Conservation (phyloP, 2,113 vertebrate species). For the Cyprinodon variegatus region DNA sequence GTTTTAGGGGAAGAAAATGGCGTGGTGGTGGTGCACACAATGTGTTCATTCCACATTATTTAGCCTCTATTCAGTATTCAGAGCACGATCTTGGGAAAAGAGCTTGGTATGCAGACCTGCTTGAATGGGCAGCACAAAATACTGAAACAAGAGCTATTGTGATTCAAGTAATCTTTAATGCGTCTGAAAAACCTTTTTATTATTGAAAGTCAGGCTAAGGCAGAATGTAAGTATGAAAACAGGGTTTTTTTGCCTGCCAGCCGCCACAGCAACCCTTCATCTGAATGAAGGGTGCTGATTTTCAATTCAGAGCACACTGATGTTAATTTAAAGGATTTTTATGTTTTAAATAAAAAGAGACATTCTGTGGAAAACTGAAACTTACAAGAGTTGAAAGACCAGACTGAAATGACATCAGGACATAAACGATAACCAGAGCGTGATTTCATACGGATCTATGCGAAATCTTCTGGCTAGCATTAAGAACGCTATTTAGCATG, state of each 20-base stretch:
- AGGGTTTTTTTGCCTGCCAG: background rate
- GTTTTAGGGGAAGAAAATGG: conserved; percentile 40
- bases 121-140: conserved; percentile 51
- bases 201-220: background rate
- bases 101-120: conserved; percentile 49
- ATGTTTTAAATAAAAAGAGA: background rate
- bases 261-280: too few relatives aligned
- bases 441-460: too few relatives aligned
- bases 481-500: too few relatives aligned
- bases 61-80: conserved; percentile 68
- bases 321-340: background rate
- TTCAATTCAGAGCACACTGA: too few relatives aligned
- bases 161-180: conserved; percentile 27
- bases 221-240: background rate
- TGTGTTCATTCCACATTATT: conserved; percentile 61
- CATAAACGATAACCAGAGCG: too few relatives aligned
- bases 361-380: background rate
- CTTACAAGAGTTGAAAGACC: background rate
- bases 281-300: too few relatives aligned
- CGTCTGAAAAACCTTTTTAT: conserved; percentile 19
- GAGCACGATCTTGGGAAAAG: conserved; percentile 61
- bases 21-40: conserved; percentile 42
- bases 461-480: too few relatives aligned
- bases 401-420: too few relatives aligned
- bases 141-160: conserved; percentile 61